A percentile compares a stretch with the other conserved stretches of the same genome.
These are phyloP conservation scores for Meleagris gallopavo DNA, from an alignment of 2,113 vertebrate genomes.

Conservation along the genomic window DNA sequence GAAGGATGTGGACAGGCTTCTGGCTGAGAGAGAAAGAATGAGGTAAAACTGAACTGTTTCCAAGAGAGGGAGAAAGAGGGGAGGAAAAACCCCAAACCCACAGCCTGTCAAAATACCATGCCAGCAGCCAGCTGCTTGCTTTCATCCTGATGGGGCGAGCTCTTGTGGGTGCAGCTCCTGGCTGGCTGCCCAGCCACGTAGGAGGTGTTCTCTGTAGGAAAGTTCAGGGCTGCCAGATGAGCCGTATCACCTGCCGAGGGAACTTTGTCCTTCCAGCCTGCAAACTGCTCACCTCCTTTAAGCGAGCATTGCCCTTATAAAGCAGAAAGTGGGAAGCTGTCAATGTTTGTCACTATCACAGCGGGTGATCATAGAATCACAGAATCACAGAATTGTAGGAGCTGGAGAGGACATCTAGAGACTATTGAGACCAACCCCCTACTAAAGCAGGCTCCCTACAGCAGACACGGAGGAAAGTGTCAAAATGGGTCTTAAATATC, in stretches of 20 bases:
- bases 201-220: slow-evolving; percentile 61
- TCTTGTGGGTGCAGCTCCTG: slow-evolving; percentile 43
- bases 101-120: not conserved
- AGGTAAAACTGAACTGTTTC: not conserved
- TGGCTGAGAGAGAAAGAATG: not conserved
- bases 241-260: slow-evolving; percentile 28
- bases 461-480: no score
- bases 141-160: not conserved
- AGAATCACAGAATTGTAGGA: no score
- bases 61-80: not conserved
- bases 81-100: no score
- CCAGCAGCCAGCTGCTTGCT: slow-evolving; percentile 13
- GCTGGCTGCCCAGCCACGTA: not conserved
- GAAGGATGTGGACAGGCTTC: not conserved
- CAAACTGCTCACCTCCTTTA: not conserved
- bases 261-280: slow-evolving; percentile 58
- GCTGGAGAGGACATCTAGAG: no score
- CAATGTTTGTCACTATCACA: not conserved
- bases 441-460: no score
- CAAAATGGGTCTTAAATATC: no score
- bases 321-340: not conserved
- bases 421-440: no score
- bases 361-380: not conserved
- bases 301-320: not conserved
- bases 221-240: slow-evolving; percentile 65